phyloP scores from a whole-genome alignment of 2,113 vertebrate genomes.

The Todiramphus chloris region DNA sequence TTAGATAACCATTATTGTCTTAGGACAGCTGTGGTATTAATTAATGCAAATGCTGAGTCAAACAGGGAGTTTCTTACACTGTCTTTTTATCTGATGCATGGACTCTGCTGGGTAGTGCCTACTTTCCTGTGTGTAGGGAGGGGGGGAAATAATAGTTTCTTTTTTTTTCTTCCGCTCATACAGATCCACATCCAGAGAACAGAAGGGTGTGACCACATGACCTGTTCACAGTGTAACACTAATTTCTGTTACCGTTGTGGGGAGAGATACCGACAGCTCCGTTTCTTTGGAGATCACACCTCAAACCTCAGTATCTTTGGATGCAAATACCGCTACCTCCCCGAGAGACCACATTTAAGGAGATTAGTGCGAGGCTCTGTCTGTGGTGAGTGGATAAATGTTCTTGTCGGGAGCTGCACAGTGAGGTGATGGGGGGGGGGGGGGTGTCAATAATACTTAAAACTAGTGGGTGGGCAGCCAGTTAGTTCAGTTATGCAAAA shows the following conservation, averaged over 20 bases:
- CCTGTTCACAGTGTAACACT: conserved; percentile 95
- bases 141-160: background rate
- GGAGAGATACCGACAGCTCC: conserved; percentile 92
- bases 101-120: background rate
- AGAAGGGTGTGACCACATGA: conserved; percentile 98
- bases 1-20: background rate
- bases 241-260: conserved; percentile 99
- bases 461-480: background rate
- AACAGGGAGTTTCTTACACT: background rate
- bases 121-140: background rate
- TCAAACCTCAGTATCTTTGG: conserved; percentile 99
- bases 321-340: conserved; percentile 99
- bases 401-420: background rate
- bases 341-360: conserved; percentile 93
- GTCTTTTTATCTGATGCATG: background rate
- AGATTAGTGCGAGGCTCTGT: conserved; percentile 94
- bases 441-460: background rate
- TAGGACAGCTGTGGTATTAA: background rate
- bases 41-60: background rate
- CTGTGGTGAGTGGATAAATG: conserved; percentile 84
- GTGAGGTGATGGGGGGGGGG: background rate
- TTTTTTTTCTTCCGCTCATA: background rate
- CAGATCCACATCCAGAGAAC: conserved; percentile 99
- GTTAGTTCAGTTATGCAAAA: background rate
- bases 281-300: conserved; percentile 97